phyloP scores from a whole-genome alignment of 1,140 invertebrate species.

The Calephelis nemesis region DNA sequence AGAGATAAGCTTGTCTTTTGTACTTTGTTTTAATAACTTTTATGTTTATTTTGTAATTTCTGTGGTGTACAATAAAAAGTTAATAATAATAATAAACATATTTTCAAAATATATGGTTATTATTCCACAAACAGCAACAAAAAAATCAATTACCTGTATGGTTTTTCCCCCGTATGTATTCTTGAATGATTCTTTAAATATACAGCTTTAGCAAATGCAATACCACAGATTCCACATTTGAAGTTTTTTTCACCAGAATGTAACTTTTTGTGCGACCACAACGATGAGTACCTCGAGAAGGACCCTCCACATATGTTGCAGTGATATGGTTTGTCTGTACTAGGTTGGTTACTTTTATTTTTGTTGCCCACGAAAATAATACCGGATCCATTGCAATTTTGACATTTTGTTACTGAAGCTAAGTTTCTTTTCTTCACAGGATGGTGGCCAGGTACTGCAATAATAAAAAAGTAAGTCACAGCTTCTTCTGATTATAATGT shows the following conservation, averaged over 20 bases:
- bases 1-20: no score
- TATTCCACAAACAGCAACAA: no score
- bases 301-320: conserved; percentile 92
- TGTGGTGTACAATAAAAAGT: no score
- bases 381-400: conserved; percentile 92
- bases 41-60: no score
- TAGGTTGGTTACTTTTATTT: conserved; percentile 73
- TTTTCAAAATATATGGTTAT: no score
- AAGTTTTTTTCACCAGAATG: conserved; percentile 94
- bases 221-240: conserved; percentile 94
- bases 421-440: conserved; percentile 90
- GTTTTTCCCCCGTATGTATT: conserved; percentile 91
- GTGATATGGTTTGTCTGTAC: conserved; percentile 89
- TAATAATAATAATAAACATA: no score
- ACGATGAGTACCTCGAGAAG: conserved; percentile 90
- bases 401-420: conserved; percentile 90
- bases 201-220: conserved; percentile 94
- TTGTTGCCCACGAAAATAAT: conserved; percentile 87
- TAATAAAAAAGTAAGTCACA: not conserved
- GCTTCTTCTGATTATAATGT: no score
- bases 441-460: conserved; percentile 84
- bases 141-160: conserved; percentile 82
- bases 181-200: conserved; percentile 95
- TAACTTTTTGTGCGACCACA: conserved; percentile 92
- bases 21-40: no score